Percentiles rank a stretch among this genome's conserved stretches.
Conservation (phyloP, 2,888 invertebrate genomes). For the Cheilosia urbana region DNA sequence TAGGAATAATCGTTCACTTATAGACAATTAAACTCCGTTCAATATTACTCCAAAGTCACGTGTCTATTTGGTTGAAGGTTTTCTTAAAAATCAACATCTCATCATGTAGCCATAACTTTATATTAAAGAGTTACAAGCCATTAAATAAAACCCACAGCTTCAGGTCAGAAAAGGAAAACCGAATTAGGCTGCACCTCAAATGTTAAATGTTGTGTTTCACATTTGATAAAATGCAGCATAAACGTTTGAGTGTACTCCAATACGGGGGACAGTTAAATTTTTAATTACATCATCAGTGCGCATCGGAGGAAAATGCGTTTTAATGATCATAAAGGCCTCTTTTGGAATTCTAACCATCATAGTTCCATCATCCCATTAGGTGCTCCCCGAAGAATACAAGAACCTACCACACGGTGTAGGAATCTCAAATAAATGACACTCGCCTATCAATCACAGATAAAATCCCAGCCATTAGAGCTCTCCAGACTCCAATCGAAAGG, state of each 20-base stretch:
- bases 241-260: conserved; percentile 10
- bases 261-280: conserved; percentile 37
- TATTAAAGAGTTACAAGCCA: too few relatives aligned
- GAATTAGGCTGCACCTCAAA: conserved; percentile 8
- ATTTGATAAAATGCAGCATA: conserved; percentile 7
- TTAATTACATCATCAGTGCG: conserved; percentile 27
- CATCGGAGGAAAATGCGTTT: background rate
- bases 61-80: too few relatives aligned
- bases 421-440: conserved; percentile 65
- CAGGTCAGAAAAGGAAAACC: background rate
- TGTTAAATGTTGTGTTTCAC: background rate
- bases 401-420: background rate
- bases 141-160: background rate
- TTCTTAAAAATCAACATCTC: too few relatives aligned
- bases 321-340: conserved; percentile 20
- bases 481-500: conserved; percentile 61
- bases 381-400: conserved; percentile 9
- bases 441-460: conserved; percentile 70
- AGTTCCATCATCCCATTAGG: conserved; percentile 31
- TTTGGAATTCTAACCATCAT: conserved; percentile 14
- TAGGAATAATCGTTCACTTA: too few relatives aligned
- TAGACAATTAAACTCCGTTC: too few relatives aligned
- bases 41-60: too few relatives aligned
- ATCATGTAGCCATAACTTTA: too few relatives aligned
- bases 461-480: conserved; percentile 50